Base-by-base conservation (phyloP, 2,113 vertebrate genomes). In the Sapajus apella region DNA sequence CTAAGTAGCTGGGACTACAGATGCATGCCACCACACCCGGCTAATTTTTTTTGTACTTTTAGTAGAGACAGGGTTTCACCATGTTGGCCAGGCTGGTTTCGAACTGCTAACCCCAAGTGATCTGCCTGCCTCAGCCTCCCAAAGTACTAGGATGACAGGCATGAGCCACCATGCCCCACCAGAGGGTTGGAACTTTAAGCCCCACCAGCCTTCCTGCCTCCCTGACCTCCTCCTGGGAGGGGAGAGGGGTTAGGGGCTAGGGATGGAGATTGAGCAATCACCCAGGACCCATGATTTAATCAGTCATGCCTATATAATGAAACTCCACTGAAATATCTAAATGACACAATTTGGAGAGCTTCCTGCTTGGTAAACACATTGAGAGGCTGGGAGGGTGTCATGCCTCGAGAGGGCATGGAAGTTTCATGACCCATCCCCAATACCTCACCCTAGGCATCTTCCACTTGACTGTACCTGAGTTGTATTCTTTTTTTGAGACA, bases 301-400 rank as follows among this genome's bases (percentile, higher is more conserved):
- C 77, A 64, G 16, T 4, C 11, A 1, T 1, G 12, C 13, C 21
- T 10, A 5, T 37, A 30, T 76, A 35, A n/a, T 10, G 32, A 73
- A 18, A 8, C 73, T 52, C 21, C 66, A 27, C 0, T 20, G 35
- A 37, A 47, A 18, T 0, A 32, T 58, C 12, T 16, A 30, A 10
- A 40, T 1, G 27, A 75, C 13, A 2, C 25, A 37, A 30, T 23
- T 21, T 8, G 18, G 30, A 52, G 17, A 80, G 17, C 23, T 90
- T 72, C n/a, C 1, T 0, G 47, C 8, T 3, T 13, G 20, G 77
- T 7, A 83, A 45, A 5, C 66, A 50, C 17, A 25, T 0, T 0
- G 20, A 68, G 27, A 56, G 3, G 52, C 20, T 8, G 20, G 32
- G 64, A 32, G n/a, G n/a, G 3, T 9, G 16, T 79, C 5, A 30